Evolutionary conservation across 2,797 vertebrate species (phyloP), one percentile per base, ranked within the genome.

Genomic region (Sebastes itinus): DNA sequence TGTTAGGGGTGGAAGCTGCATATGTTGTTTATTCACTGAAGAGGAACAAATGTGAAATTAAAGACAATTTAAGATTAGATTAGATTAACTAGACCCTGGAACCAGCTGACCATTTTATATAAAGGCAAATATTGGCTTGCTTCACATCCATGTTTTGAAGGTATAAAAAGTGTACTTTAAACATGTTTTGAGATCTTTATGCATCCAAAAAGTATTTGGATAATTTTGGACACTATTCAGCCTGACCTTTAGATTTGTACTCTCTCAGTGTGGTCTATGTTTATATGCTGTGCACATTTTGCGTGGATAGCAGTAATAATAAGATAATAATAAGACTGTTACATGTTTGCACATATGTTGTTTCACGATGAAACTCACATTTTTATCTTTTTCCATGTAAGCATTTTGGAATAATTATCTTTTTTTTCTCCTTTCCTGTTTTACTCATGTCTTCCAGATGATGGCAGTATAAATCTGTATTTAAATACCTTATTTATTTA

Each of bases 381-480:
- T 79, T 76, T 63, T 72, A 62, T 70, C 23, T 77, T 74, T 82
- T 83, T 76, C 7, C 23, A 61, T 66, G 5, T 63, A n/a, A 68
- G 2, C n/a, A 18, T 56, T 74, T 79, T 70, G 14, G 18, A 58
- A 20, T 9, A n/a, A 20, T 18, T 46, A 7, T 46, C 18, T 73
- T 59, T 60, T 23, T 69, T 58, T 32, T 52, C 9, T 74, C 9
- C 13, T 42, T 46, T 82, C 18, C 22, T 4, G 5, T 78, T 75
- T 58, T 73, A 75, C 70, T 72, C 4, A 3, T 58, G 62, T 84
- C 63, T 56, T 77, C 80, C 93, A 93, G 78, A 70, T 55, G 90
- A 75, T 91, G 93, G 89, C 77, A 54, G 70, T 81, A 76, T 71
- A 75, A 64, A 80, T 82, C 79, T 77, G 28, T 74, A 64, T 81